A percentile compares a stretch with the other conserved stretches of the same genome.
Conservation (phyloP, 2,888 invertebrate genomes). For the Heterodera filipjevi region DNA sequence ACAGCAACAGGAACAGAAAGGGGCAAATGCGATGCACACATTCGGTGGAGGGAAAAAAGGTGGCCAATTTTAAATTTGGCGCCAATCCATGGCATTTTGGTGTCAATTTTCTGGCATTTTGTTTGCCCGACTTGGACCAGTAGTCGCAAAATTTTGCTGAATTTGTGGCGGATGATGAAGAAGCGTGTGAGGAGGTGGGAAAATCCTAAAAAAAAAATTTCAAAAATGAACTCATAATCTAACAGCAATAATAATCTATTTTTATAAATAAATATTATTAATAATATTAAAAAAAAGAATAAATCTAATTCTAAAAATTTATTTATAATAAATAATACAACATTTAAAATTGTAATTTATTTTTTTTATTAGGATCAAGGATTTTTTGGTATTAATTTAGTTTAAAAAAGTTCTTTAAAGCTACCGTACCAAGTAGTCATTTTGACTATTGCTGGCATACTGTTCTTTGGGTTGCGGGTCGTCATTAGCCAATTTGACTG, state of each 20-base stretch:
- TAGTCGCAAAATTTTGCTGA: neutral
- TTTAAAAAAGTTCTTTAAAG: neutral
- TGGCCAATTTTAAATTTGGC: neutral
- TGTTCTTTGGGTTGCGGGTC: too few species aligned
- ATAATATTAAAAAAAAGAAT: too few species aligned
- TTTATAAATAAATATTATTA: too few species aligned
- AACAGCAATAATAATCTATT: too few species aligned
- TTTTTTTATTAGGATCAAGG: too few species aligned
- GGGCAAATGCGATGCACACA: slow-evolving; percentile 18
- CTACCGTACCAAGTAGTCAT: neutral
- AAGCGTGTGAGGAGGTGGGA: neutral
- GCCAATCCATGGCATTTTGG: neutral
- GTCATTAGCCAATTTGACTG: too few species aligned
- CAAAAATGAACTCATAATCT: neutral
- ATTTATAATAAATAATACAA: too few species aligned
- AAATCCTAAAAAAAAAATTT: neutral
- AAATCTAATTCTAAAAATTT: too few species aligned
- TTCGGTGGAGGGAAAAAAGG: neutral
- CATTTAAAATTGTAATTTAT: too few species aligned
- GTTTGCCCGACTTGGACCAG: neutral
- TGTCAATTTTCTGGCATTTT: neutral
- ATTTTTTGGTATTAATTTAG: neutral
- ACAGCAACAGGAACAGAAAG: slow-evolving; percentile 31
- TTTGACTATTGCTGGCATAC: too few species aligned
- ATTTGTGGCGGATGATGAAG: neutral